Percentiles rank a stretch among this genome's conserved stretches.
Conservation (phyloP, 2,113 vertebrate genomes). For the mouse (Mus musculus) region GRCm39 chr7:96115501-96116000, state of each 20-base stretch:
- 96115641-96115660: slow-evolving; percentile 8
- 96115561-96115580: not conserved
- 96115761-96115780: not conserved
- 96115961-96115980: not conserved
- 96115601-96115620: not conserved
- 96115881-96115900: not conserved
- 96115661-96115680: not conserved
- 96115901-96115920: not conserved
- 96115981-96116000: not conserved
- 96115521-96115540: not conserved
- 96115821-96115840: not conserved
- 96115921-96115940: not conserved
- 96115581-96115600: not conserved
- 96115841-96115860: not conserved
- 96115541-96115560: not conserved
- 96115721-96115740: not conserved
- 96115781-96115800: not conserved
- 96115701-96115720: not conserved
- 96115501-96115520: not conserved
- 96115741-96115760: not conserved
- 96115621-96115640: not conserved
- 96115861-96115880: not conserved
- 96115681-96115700: not conserved
- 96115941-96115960: not conserved
- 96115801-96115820: not conserved